These are phyloP conservation scores for Nyleta sp. DNA, from an alignment of 2,888 invertebrate species.

Conservation along the genomic window DNA sequence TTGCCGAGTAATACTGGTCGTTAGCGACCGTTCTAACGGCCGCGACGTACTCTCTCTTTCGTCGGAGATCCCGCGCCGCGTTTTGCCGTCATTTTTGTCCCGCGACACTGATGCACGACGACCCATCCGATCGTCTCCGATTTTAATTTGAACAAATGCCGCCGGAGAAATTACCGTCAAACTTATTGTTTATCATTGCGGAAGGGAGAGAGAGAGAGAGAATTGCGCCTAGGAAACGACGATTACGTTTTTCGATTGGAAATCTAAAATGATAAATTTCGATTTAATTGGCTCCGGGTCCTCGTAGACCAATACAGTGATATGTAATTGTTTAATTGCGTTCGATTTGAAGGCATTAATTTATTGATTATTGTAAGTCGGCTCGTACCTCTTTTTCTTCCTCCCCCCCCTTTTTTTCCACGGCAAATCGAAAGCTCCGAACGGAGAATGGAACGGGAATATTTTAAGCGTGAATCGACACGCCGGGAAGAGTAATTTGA, in stretches of 20 bases:
- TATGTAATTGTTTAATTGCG: conserved; percentile 36
- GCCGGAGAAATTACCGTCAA: conserved; percentile 23
- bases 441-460: not conserved
- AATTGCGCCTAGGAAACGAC: not conserved
- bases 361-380: conserved; percentile 30
- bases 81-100: conserved; percentile 2
- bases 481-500: conserved; percentile 31
- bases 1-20: conserved; percentile 58
- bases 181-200: conserved; percentile 30
- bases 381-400: not conserved
- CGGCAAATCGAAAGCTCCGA: conserved; percentile 18
- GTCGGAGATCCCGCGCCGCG: not conserved
- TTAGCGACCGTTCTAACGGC: conserved; percentile 41
- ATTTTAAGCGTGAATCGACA: conserved; percentile 10
- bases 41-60: conserved; percentile 23
- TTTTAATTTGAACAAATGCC: too few relatives aligned
- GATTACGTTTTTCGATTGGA: not conserved
- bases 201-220: conserved; percentile 19
- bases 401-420: not conserved
- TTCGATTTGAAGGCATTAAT: conserved; percentile 21
- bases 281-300: conserved; percentile 29
- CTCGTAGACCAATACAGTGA: not conserved
- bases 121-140: too few relatives aligned
- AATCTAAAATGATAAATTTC: conserved; percentile 25
- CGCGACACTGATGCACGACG: too few relatives aligned